phyloP scores from a whole-genome alignment of 2,888 invertebrate genomes.

The Phaedon cochleariae region DNA sequence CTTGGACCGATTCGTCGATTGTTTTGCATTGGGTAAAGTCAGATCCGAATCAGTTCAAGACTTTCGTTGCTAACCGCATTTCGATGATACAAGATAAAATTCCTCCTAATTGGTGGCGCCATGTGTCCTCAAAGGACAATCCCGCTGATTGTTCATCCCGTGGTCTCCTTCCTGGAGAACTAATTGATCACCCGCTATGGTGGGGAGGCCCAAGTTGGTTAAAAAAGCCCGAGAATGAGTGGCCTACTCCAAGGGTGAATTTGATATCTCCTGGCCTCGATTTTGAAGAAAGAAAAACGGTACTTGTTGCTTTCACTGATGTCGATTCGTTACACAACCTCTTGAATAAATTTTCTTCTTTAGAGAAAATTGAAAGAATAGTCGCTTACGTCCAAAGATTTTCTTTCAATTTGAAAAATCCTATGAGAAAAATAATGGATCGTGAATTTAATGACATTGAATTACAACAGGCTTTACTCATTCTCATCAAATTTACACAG shows the following conservation, averaged over 20 bases:
- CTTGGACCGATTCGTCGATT: conserved; percentile 13
- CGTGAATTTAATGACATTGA: background rate
- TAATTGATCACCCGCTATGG: conserved; percentile 8
- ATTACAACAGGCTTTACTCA: conserved; percentile 6
- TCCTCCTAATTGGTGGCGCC: conserved; percentile 5
- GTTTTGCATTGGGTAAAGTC: conserved; percentile 10
- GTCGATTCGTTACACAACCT: background rate
- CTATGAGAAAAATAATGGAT: background rate
- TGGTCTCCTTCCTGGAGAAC: conserved; percentile 2
- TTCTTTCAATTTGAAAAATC: conserved; percentile 2
- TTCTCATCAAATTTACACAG: conserved; percentile 1
- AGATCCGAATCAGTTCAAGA: conserved; percentile 8
- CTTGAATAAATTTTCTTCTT: background rate
- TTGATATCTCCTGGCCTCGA: background rate
- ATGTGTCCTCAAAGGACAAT: conserved; percentile 6
- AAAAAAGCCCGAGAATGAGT: too few relatives aligned
- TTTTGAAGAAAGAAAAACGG: conserved; percentile 1
- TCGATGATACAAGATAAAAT: background rate
- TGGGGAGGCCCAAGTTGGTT: conserved; percentile 6
- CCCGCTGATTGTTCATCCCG: conserved; percentile 11
- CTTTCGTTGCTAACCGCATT: conserved; percentile 11
- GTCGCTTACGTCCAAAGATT: conserved; percentile 5
- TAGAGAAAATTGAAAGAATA: conserved; percentile 11
- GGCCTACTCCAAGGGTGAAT: conserved; percentile 3
- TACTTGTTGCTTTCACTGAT: background rate